Percentiles rank a stretch among this genome's conserved stretches.
phyloP scores from a whole-genome alignment of 2,888 invertebrate species.

The Xestia xanthographa region DNA sequence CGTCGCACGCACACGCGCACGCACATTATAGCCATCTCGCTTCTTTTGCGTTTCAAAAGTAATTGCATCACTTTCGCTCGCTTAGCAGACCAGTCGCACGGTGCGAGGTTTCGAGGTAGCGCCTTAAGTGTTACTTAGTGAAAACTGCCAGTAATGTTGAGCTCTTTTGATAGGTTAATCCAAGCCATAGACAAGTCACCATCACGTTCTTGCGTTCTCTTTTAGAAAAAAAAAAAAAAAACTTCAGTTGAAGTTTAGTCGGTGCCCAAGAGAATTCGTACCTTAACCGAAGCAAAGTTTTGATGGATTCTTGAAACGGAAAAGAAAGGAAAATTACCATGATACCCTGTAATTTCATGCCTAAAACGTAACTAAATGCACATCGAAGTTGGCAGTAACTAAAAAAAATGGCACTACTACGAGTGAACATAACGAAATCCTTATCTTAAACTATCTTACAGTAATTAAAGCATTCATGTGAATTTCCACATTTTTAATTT shows the following conservation, averaged over 20 bases:
- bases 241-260: slow-evolving; percentile 1
- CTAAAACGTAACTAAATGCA: slow-evolving; percentile 81
- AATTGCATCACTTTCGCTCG: too few relatives aligned
- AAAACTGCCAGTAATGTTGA: background rate
- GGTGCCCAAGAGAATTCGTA: slow-evolving; percentile 12
- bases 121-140: background rate
- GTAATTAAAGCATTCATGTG: slow-evolving; percentile 89
- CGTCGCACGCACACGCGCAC: too few relatives aligned
- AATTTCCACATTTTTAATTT: slow-evolving; percentile 78
- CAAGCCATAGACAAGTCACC: background rate
- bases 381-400: slow-evolving; percentile 71
- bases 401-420: slow-evolving; percentile 81
- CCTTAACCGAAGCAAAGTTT: slow-evolving; percentile 11
- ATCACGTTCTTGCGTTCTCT: background rate
- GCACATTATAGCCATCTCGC: too few relatives aligned
- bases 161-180: background rate
- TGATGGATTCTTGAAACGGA: slow-evolving; percentile 53
- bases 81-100: too few relatives aligned
- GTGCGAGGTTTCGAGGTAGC: too few relatives aligned
- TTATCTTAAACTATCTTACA: slow-evolving; percentile 85
- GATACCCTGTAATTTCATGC: slow-evolving; percentile 89
- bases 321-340: slow-evolving; percentile 72
- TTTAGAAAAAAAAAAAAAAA: background rate
- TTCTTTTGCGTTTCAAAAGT: too few relatives aligned
- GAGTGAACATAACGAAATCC: slow-evolving; percentile 72